These are phyloP conservation scores for Acanthopleura granulata DNA, from an alignment of 2,888 invertebrate genomes.

Conservation along the genomic window DNA sequence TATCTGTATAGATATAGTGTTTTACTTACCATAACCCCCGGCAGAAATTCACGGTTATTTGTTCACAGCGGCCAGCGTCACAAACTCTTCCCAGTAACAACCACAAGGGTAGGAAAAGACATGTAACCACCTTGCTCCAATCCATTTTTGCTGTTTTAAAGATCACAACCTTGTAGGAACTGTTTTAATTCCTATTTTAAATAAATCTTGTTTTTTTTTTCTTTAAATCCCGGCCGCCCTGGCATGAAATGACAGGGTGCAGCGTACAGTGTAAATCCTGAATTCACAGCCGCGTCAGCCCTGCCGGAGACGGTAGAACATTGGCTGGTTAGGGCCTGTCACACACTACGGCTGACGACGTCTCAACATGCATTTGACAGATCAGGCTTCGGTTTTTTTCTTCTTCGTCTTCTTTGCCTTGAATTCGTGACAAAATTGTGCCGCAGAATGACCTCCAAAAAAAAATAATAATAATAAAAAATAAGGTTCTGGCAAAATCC, in stretches of 20 bases:
- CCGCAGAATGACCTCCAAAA: neutral
- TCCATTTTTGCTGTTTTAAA: neutral
- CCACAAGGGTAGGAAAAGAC: neutral
- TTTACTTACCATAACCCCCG: conserved; percentile 1
- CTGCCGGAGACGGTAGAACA: no score
- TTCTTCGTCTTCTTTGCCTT: neutral
- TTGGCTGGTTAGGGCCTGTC: no score
- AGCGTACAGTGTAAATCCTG: neutral
- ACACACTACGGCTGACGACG: no score
- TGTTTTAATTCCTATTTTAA: neutral
- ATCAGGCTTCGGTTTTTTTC: no score
- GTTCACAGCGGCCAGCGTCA: neutral
- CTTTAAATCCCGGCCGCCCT: neutral
- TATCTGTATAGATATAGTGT: no score
- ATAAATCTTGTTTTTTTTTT: neutral
- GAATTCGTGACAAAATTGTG: neutral
- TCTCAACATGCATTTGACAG: neutral
- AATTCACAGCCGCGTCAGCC: neutral
- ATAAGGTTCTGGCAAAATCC: no score
- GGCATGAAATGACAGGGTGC: neutral
- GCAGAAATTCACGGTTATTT: conserved; percentile 7
- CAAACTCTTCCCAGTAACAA: neutral
- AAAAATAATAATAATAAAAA: no score
- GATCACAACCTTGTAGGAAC: neutral
- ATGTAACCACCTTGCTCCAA: neutral